These are phyloP conservation scores for Cyprinodon brontotheroides DNA, from an alignment of 2,113 vertebrate genomes.

Conservation along the genomic window DNA sequence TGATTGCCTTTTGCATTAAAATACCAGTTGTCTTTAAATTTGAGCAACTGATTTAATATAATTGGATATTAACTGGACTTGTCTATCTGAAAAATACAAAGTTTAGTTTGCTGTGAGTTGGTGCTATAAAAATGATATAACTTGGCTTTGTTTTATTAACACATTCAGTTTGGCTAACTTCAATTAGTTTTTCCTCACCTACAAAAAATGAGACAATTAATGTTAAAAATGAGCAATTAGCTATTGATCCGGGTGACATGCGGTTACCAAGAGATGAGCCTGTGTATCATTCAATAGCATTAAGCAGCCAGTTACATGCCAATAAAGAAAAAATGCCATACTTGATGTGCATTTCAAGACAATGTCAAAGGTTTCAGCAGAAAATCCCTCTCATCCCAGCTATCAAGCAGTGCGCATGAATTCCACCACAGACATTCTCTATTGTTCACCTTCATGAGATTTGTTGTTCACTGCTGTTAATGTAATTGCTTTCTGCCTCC, in stretches of 20 bases:
- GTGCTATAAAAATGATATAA: not conserved
- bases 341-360: not conserved
- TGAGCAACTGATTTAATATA: not conserved
- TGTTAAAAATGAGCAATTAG: not conserved
- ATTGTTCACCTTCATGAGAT: slow-evolving; percentile 57
- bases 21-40: not conserved
- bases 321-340: not conserved
- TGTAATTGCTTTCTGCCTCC: slow-evolving; percentile 58
- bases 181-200: not conserved
- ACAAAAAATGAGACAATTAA: not conserved
- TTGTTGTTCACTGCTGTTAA: slow-evolving; percentile 52
- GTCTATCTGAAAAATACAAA: no score
- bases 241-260: not conserved
- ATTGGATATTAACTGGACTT: no score
- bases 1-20: no score
- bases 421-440: slow-evolving; percentile 48
- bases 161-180: not conserved
- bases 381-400: slow-evolving; percentile 22
- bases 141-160: not conserved
- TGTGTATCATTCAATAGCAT: not conserved
- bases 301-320: no score
- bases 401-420: slow-evolving; percentile 23
- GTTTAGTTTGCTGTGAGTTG: no score
- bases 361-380: not conserved
- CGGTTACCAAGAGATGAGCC: not conserved